These are phyloP conservation scores for Nanorana parkeri DNA, from an alignment of 2,113 vertebrate genomes.

Conservation along the genomic window DNA sequence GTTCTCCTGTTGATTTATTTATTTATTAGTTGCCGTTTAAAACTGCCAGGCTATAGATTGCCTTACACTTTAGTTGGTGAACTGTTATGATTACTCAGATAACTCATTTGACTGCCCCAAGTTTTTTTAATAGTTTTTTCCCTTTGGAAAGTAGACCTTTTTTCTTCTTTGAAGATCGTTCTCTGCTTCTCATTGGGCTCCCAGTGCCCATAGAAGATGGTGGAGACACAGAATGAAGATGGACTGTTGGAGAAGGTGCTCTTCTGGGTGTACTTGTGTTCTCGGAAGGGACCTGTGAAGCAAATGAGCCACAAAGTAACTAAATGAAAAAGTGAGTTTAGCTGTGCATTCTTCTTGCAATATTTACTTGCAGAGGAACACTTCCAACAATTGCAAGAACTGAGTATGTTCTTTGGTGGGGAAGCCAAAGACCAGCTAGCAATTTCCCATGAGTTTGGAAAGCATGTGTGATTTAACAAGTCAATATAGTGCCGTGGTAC, in stretches of 20 bases:
- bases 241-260: slow-evolving; percentile 86
- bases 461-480: slow-evolving; percentile 13
- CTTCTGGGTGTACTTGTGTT: slow-evolving; percentile 88
- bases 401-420: not conserved
- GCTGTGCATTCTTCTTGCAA: not conserved
- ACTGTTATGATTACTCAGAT: not conserved
- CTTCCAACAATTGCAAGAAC: not conserved
- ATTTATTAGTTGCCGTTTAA: not conserved
- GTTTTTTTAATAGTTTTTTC: slow-evolving; percentile 92
- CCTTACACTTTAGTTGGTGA: not conserved
- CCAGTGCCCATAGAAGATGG: slow-evolving; percentile 83
- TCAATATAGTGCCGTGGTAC: slow-evolving; percentile 2
- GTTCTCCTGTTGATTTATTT: slow-evolving; percentile 11
- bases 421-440: not conserved
- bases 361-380: not conserved
- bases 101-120: slow-evolving; percentile 89
- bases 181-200: slow-evolving; percentile 86
- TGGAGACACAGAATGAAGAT: slow-evolving; percentile 84
- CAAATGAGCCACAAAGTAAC: not conserved
- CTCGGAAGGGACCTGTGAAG: slow-evolving; percentile 90
- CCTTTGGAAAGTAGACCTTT: slow-evolving; percentile 96
- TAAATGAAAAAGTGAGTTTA: not conserved
- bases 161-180: slow-evolving; percentile 89
- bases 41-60: not conserved
- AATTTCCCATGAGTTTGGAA: not conserved